Evolutionary conservation across 2,113 vertebrate species (phyloP).

Genomic region (Puntigrus tetrazona): DNA sequence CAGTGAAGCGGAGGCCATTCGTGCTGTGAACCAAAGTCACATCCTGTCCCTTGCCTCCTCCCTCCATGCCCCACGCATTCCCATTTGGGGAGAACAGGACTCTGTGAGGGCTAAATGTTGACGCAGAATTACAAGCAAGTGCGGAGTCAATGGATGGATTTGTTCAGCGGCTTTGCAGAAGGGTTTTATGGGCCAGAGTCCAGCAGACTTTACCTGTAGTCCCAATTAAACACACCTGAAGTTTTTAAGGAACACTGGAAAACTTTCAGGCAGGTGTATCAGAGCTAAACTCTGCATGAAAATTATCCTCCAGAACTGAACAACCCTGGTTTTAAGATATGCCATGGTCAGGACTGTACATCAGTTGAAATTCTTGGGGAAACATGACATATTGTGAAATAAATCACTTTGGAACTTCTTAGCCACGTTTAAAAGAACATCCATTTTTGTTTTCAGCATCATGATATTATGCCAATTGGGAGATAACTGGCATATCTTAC

Average conservation of each 20-base stretch:
- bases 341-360: neutral
- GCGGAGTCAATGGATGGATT: neutral
- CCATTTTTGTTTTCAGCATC: neutral
- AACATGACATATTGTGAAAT: neutral
- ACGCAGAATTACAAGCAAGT: neutral
- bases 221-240: neutral
- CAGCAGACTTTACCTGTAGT: neutral
- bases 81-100: neutral
- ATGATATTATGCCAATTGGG: conserved; percentile 4
- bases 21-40: conserved; percentile 26
- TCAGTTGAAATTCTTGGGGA: neutral
- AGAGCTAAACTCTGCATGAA: neutral
- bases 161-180: neutral
- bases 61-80: neutral
- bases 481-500: conserved; percentile 5
- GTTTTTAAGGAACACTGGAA: neutral
- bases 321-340: neutral
- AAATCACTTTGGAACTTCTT: neutral
- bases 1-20: conserved; percentile 27
- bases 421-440: conserved; percentile 1
- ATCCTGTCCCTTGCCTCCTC: neutral
- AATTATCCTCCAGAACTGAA: neutral
- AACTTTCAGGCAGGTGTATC: neutral
- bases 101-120: neutral
- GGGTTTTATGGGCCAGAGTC: neutral